phyloP scores from a whole-genome alignment of 2,113 vertebrate genomes.

The Micronycteris hirsuta region DNA sequence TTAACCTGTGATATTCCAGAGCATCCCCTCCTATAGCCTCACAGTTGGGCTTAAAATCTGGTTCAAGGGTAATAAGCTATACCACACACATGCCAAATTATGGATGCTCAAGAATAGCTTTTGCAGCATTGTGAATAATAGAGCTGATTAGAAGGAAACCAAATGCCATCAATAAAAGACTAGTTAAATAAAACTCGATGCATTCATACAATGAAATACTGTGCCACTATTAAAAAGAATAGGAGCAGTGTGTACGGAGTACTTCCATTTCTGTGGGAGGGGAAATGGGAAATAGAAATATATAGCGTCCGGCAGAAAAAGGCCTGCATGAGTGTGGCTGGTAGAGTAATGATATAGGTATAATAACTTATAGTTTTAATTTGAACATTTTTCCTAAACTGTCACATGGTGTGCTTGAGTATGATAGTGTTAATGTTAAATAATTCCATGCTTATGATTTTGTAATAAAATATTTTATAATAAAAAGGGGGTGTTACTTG shows the following conservation, averaged over 20 bases:
- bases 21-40: neutral
- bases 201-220: neutral
- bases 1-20: neutral
- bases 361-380: no score
- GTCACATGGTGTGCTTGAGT: no score
- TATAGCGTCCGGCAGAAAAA: no score
- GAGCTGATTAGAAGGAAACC: neutral
- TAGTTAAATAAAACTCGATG: neutral
- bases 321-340: no score
- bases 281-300: neutral
- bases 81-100: neutral
- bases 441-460: no score
- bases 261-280: neutral
- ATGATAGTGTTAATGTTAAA: no score
- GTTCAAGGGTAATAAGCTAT: neutral
- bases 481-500: no score
- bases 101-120: neutral
- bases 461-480: no score
- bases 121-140: neutral
- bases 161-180: neutral
- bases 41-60: neutral
- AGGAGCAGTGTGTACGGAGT: neutral
- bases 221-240: neutral
- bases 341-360: no score
- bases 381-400: no score